phyloP scores from a whole-genome alignment of 1,140 invertebrate genomes.

The Drusus annulatus region DNA sequence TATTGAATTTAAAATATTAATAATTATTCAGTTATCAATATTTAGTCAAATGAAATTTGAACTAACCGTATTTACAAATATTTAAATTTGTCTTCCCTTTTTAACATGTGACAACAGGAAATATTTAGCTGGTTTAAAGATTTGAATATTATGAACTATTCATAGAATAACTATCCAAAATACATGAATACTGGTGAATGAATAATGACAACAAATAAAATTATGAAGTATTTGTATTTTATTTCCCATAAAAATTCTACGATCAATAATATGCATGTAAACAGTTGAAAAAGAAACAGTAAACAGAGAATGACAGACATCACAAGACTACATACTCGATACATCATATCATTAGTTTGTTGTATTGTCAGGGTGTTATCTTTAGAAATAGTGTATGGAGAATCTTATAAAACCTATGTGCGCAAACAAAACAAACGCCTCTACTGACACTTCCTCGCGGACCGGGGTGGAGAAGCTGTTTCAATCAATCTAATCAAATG shows the following conservation, averaged over 20 bases:
- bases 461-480: conserved; percentile 10
- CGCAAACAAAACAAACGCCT: conserved; percentile 43
- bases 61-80: conserved; percentile 23
- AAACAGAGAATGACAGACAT: conserved; percentile 38
- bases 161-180: conserved; percentile 8
- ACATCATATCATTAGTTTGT: conserved; percentile 56
- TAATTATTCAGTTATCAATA: not conserved
- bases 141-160: conserved; percentile 3
- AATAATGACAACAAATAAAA: conserved; percentile 45
- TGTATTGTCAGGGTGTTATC: conserved; percentile 57
- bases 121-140: conserved; percentile 14
- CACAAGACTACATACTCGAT: conserved; percentile 38
- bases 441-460: conserved; percentile 5
- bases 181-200: conserved; percentile 35
- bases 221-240: conserved; percentile 44
- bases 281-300: conserved; percentile 40
- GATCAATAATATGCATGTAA: conserved; percentile 42
- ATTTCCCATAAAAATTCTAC: conserved; percentile 53
- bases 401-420: conserved; percentile 53
- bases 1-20: no score
- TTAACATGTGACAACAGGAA: conserved; percentile 12
- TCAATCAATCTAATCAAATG: not conserved
- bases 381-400: conserved; percentile 45
- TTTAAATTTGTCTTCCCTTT: conserved; percentile 10
- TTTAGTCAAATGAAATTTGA: conserved; percentile 21